Evolutionary conservation across 2,888 invertebrate species (phyloP).

Genomic region (Athalia rosae): DNA sequence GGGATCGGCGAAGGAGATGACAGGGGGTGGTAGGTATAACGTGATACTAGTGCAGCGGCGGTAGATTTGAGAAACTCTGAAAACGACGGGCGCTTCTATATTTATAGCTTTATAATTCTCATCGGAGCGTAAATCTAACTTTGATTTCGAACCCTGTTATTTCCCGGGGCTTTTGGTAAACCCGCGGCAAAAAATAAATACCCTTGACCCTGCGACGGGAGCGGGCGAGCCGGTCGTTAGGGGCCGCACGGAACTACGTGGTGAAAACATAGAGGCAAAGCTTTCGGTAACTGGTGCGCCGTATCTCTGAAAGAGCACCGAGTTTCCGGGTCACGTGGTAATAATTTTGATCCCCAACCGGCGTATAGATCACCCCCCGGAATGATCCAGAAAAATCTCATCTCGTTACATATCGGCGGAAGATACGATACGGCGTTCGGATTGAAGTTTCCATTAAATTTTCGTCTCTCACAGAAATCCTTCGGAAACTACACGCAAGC

Average conservation of each 20-base stretch:
- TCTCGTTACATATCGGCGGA: not conserved
- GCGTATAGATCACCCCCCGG: not conserved
- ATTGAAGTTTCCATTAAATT: too few relatives aligned
- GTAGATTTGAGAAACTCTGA: too few relatives aligned
- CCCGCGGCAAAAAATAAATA: not conserved
- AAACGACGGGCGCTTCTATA: too few relatives aligned
- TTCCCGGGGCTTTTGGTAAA: not conserved
- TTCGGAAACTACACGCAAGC: too few relatives aligned
- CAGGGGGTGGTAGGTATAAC: not conserved
- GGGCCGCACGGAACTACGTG: not conserved
- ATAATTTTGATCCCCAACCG: constrained; percentile 11
- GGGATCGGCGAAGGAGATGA: not conserved
- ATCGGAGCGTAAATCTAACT: constrained; percentile 24
- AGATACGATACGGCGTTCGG: too few relatives aligned
- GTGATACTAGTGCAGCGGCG: not conserved
- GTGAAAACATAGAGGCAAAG: not conserved
- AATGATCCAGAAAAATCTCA: not conserved
- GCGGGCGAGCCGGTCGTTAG: not conserved
- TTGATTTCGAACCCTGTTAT: constrained; percentile 28
- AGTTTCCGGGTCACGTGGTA: constrained; percentile 12
- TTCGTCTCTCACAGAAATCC: too few relatives aligned
- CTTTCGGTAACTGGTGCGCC: not conserved
- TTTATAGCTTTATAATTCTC: not conserved
- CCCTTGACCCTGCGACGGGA: not conserved
- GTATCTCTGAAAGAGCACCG: not conserved